Evolutionary conservation across 2,113 vertebrate species (phyloP), one percentile per base, ranked within the genome.

Genomic region (Ceyx margarethae): DNA sequence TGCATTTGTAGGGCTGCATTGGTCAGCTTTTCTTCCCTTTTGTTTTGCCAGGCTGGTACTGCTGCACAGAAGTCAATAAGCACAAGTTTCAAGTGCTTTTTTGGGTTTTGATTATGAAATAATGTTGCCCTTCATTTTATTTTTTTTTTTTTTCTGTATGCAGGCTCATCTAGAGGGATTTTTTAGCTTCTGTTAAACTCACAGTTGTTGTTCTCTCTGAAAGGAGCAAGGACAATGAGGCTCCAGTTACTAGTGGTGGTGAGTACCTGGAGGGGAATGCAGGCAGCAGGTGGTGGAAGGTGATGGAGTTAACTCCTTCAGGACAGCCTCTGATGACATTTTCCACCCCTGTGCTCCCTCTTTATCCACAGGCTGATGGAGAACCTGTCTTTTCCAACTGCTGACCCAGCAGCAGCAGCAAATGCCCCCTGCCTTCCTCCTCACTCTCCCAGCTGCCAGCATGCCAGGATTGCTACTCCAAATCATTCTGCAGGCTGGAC

Each of bases 21-120:
- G 74, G 60, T 74, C 76, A 67, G 60, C 21, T 92, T 83, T 81
- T 43, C 81, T 77, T 68, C 85, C 72, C 31, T 80, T 81, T 78
- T 73, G 25, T 75, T 90, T 85, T 64, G 28, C 35, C 56, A 67
- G 60, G 56, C 76, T 81, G 60, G 83, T 87, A 66, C 56, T 77
- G 68, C 11, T 0, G 82, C 57, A 71, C 9, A 35, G 48, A 61
- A 91, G 51, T 87, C 85, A 71, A 71, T 79, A 84, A 87, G 87
- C 40, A 75, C 65, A 19, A 51, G 74, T 74, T 90, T 51, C 61
- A 28, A 75, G 68, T 53, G 33, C n/a, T 75, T 84, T 82, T 82
- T 81, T n/a, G 10, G 15, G 53, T 66, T 77, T 65, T 83, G 73
- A 48, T 81, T 80, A 31, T 46, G 48, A 67, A n/a, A 62, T 9